phyloP scores from a whole-genome alignment of 2,888 invertebrate species.

The Limnephilus rhombicus region DNA sequence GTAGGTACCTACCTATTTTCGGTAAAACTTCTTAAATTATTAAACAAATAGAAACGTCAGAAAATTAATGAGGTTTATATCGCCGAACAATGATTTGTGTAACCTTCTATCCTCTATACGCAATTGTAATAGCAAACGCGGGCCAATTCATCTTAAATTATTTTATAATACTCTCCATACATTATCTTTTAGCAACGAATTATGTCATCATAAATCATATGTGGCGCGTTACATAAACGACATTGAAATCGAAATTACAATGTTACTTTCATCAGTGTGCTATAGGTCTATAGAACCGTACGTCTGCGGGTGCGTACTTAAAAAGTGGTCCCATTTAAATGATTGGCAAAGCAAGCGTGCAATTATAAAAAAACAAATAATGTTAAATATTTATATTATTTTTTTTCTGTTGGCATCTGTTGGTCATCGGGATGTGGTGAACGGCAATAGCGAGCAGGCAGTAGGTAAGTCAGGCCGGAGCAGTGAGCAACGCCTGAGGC shows the following conservation, averaged over 20 bases:
- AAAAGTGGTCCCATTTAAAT: slow-evolving; percentile 33
- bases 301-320: slow-evolving; percentile 6
- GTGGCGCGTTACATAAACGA: slow-evolving; percentile 4
- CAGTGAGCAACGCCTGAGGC: slow-evolving; percentile 43
- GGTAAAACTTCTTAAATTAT: neutral
- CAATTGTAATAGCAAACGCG: neutral
- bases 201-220: slow-evolving; percentile 8
- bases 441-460: slow-evolving; percentile 38
- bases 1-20: neutral
- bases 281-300: neutral
- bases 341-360: slow-evolving; percentile 30
- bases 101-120: slow-evolving; percentile 1
- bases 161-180: neutral
- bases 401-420: slow-evolving; percentile 2
- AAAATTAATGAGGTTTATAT: neutral
- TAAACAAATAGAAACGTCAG: neutral
- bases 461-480: neutral
- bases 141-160: neutral
- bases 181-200: slow-evolving; percentile 1
- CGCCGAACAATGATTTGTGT: neutral
- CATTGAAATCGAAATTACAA: slow-evolving; percentile 27
- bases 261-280: slow-evolving; percentile 26
- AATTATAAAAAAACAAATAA: slow-evolving; percentile 39
- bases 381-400: neutral
- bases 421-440: slow-evolving; percentile 51